A percentile compares a stretch with the other conserved stretches of the same genome.
phyloP scores from a whole-genome alignment of 1,140 invertebrate species.

The Augochlora pura region DNA sequence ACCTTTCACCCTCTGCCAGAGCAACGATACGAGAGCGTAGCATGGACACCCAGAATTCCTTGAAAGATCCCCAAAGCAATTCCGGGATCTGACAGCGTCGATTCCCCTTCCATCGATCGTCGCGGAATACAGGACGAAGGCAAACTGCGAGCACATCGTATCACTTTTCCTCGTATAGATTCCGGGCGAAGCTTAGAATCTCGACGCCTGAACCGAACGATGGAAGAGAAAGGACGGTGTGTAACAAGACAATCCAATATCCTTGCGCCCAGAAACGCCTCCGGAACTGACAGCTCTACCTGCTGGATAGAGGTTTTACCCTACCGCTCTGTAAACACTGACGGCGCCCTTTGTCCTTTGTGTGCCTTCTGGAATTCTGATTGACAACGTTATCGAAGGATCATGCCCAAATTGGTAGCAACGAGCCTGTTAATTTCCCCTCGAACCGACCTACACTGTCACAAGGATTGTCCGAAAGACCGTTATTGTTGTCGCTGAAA shows the following conservation, averaged over 20 bases:
- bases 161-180: slow-evolving; percentile 47
- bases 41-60: slow-evolving; percentile 35
- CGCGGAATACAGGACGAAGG: slow-evolving; percentile 31
- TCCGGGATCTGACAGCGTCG: slow-evolving; percentile 52
- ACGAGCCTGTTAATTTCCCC: too few species aligned
- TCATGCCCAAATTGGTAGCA: too few species aligned
- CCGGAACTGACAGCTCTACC: slow-evolving; percentile 49
- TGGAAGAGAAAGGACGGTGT: slow-evolving; percentile 47
- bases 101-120: slow-evolving; percentile 41
- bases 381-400: slow-evolving; percentile 8
- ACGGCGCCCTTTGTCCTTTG: slow-evolving; percentile 40
- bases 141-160: slow-evolving; percentile 40
- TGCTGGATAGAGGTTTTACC: slow-evolving; percentile 39
- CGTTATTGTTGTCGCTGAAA: too few species aligned
- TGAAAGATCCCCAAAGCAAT: slow-evolving; percentile 59
- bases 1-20: slow-evolving; percentile 2
- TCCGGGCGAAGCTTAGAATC: slow-evolving; percentile 49
- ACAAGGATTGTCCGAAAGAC: too few species aligned
- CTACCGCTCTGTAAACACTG: slow-evolving; percentile 38
- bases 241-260: slow-evolving; percentile 69
- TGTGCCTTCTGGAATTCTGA: slow-evolving; percentile 29
- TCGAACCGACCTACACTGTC: too few species aligned
- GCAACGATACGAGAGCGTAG: slow-evolving; percentile 14
- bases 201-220: slow-evolving; percentile 29
- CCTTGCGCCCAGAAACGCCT: slow-evolving; percentile 53